Conservation (phyloP, 2,113 vertebrate genomes). For the Microtus montanus region DNA sequence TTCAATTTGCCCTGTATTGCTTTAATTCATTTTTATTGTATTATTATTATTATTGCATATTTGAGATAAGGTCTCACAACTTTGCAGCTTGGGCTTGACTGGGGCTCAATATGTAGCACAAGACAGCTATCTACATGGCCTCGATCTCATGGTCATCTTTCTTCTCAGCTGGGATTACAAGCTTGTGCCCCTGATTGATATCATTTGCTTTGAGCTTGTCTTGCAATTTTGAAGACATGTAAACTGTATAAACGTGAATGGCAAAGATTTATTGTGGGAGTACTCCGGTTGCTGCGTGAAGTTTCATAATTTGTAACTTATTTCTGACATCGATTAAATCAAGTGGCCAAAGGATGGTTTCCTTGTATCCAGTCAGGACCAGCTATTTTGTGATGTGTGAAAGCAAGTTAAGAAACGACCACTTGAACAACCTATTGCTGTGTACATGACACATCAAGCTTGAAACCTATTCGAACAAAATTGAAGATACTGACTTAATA, state of each 20-base stretch:
- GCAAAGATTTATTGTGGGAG: background rate
- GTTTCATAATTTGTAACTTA: background rate
- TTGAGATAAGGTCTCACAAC: background rate
- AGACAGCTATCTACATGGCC: background rate
- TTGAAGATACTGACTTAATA: background rate
- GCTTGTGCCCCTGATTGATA: background rate
- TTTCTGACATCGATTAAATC: background rate
- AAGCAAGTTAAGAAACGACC: background rate
- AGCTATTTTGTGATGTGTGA: background rate
- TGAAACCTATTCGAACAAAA: background rate
- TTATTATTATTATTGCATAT: background rate
- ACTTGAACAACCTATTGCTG: background rate
- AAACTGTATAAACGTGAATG: background rate
- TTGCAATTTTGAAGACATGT: background rate
- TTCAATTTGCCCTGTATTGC: background rate
- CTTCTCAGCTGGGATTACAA: background rate
- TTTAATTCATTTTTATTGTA: background rate
- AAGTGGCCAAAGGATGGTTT: background rate
- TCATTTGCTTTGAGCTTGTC: background rate
- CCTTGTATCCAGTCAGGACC: background rate
- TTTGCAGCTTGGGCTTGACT: background rate
- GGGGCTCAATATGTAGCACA: background rate
- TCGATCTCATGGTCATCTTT: background rate
- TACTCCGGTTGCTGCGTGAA: background rate
- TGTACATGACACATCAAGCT: background rate